Base-by-base conservation (phyloP, 2,113 vertebrate genomes). In the Ranitomeya imitator region DNA sequence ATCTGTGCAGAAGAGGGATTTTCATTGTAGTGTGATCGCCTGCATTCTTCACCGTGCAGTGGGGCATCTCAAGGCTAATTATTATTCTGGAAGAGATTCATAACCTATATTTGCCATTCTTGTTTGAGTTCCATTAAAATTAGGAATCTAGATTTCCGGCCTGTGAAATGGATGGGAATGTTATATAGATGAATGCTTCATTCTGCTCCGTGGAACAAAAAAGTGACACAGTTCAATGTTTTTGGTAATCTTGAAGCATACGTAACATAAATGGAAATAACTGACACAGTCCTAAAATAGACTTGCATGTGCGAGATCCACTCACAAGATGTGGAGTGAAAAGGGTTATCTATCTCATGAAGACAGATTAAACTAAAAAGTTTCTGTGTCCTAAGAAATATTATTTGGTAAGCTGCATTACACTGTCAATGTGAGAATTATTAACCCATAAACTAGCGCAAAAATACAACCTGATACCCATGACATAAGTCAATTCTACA, bases 51-150 rank as follows among this genome's bases (percentile, higher is more conserved):
- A 87, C 52, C 65, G 51, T 16, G 86, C 79, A 83, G 31, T 82
- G 71, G 79, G 79, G 80, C 69, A 83, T 88, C 57, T 74, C 79
- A 83, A 67, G 59, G 57, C 86, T 88, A 45, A 88, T 88, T 88
- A 52, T 74, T 88, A 83, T 88, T 82, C 86, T 60, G 67, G 26
- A 57, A 21, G 15, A 51, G 67, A 73, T 71, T 7, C 23, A 82
- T 69, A 74, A 26, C 10, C 78, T 83, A 82, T 76, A 65, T 52
- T 60, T 61, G 69, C 67, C 37, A 77, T 59, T 83, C 63, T n/a
- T 83, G 79, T 63, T 57, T 77, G 26, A 59, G 57, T 60, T 59
- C 23, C 45, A 85, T 78, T 86, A 86, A 77, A 37, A 78, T 77
- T 79, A 86, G 74, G n/a, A 63, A 78, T 45, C 74, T 79, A 79